Percentiles rank a stretch among this genome's conserved stretches.
Evolutionary conservation across 2,888 invertebrate genomes (phyloP).

Genomic region (Aporophyla lueneburgensis): DNA sequence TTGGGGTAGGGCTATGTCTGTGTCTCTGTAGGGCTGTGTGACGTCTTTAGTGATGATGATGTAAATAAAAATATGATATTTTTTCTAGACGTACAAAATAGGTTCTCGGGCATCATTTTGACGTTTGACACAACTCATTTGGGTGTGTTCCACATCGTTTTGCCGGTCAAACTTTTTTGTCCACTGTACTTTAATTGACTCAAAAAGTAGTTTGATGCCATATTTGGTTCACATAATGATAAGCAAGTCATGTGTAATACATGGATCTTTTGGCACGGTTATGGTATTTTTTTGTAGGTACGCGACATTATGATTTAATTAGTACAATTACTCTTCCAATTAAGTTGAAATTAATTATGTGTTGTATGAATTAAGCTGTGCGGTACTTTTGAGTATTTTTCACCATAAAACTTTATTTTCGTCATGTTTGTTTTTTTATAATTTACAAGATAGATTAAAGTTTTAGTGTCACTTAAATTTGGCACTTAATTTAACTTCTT

Average conservation of each 20-base stretch:
- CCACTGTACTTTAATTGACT: conserved; percentile 26
- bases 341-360: background rate
- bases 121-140: background rate
- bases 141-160: no score
- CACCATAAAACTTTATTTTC: no score
- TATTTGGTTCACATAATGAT: conserved; percentile 52
- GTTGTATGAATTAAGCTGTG: background rate
- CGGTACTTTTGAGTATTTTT: background rate
- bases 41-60: no score
- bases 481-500: background rate
- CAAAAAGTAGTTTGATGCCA: conserved; percentile 41
- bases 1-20: no score
- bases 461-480: no score
- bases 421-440: background rate
- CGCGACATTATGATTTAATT: conserved; percentile 15
- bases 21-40: no score
- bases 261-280: conserved; percentile 32
- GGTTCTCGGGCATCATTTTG: background rate
- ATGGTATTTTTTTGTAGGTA: conserved; percentile 25
- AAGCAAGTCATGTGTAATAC: conserved; percentile 30
- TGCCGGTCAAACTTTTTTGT: background rate
- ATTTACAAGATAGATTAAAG: no score
- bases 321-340: conserved; percentile 15
- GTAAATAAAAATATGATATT: no score
- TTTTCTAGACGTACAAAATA: no score